Evolutionary conservation across 2,888 invertebrate species (phyloP).

Genomic region (Synanthedon tipuliformis): DNA sequence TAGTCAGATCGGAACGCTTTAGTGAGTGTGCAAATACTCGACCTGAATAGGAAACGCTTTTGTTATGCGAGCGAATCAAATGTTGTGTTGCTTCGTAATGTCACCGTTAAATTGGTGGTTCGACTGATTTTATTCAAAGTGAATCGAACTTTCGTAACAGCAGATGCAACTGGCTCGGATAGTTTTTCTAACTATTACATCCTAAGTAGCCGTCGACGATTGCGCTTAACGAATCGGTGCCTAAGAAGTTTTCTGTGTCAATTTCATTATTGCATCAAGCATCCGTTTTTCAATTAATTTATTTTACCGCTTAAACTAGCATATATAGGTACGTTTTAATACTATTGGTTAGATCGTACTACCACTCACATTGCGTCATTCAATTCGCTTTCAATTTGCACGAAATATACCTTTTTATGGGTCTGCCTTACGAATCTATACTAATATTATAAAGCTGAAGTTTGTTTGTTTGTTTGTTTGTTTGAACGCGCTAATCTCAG

Average conservation of each 20-base stretch:
- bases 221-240: conserved; percentile 15
- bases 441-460: too few species aligned
- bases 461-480: too few species aligned
- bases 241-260: conserved; percentile 17
- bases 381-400: too few species aligned
- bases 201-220: conserved; percentile 13
- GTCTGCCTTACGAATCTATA: too few species aligned
- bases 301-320: not conserved
- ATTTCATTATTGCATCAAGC: conserved; percentile 11
- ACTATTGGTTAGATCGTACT: too few species aligned
- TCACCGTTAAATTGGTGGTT: not conserved
- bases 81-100: conserved; percentile 17
- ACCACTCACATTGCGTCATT: too few species aligned
- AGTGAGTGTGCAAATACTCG: too few species aligned
- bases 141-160: conserved; percentile 28
- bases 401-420: too few species aligned
- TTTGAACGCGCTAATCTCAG: too few species aligned
- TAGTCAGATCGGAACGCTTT: too few species aligned
- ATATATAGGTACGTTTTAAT: not conserved
- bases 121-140: conserved; percentile 8
- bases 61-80: conserved; percentile 30
- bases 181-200: conserved; percentile 36
- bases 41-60: too few species aligned
- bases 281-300: conserved; percentile 5
- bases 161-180: conserved; percentile 27